These are phyloP conservation scores for Sinonovacula constricta DNA, from an alignment of 1,140 invertebrate genomes.

Conservation along the genomic window DNA sequence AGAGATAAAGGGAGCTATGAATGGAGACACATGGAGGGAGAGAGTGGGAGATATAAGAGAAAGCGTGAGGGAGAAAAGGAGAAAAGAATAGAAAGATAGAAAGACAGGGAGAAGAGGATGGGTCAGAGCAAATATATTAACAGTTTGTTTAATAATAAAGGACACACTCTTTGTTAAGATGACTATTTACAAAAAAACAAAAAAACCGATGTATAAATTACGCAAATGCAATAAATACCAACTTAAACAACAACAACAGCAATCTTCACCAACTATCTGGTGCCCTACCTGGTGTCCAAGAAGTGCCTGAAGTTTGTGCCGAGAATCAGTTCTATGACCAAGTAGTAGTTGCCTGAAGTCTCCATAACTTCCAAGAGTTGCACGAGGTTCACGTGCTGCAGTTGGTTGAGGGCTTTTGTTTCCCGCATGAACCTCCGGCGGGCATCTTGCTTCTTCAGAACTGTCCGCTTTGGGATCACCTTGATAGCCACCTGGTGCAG, in stretches of 20 bases:
- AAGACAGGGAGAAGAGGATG: too few relatives aligned
- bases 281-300: slow-evolving; percentile 16
- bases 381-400: slow-evolving; percentile 39
- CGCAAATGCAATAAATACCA: too few relatives aligned
- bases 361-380: slow-evolving; percentile 45
- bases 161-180: too few relatives aligned
- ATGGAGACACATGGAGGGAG: too few relatives aligned
- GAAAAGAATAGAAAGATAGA: too few relatives aligned
- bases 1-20: too few relatives aligned
- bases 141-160: too few relatives aligned
- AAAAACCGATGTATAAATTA: too few relatives aligned
- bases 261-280: neutral
- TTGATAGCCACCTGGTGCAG: slow-evolving; percentile 32
- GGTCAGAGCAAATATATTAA: too few relatives aligned
- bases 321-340: slow-evolving; percentile 21
- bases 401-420: slow-evolving; percentile 2
- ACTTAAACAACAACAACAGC: neutral
- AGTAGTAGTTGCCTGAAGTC: slow-evolving; percentile 43
- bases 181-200: too few relatives aligned
- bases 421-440: slow-evolving; percentile 40
- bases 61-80: too few relatives aligned
- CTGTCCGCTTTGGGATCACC: slow-evolving; percentile 42
- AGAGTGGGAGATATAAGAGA: too few relatives aligned
- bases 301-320: slow-evolving; percentile 31
- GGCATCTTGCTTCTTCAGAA: slow-evolving; percentile 15